Conservation (phyloP, 2,113 vertebrate species). For the Bubo bubo region DNA sequence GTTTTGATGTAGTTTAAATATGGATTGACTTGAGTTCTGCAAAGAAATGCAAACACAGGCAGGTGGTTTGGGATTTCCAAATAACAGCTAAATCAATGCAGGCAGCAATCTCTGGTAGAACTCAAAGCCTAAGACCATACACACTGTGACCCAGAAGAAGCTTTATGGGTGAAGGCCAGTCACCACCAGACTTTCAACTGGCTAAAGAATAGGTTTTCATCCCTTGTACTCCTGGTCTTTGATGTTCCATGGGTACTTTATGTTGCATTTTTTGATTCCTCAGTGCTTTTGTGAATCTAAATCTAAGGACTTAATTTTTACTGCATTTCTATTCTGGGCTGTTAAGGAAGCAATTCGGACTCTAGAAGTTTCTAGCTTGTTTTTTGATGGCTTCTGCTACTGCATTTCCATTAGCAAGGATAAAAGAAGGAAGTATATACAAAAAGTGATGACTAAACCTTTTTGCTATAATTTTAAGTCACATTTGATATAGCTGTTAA, state of each 20-base stretch:
- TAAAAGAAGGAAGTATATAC: not conserved
- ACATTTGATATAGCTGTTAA: constrained; percentile 1
- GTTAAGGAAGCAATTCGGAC: not conserved
- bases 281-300: not conserved
- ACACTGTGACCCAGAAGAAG: not conserved
- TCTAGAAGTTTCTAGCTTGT: not conserved
- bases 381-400: not conserved
- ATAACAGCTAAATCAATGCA: not conserved
- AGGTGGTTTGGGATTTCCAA: not conserved
- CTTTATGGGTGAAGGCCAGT: not conserved
- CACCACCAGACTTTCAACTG: not conserved
- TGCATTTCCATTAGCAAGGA: not conserved
- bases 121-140: not conserved
- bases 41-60: not conserved
- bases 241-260: not conserved
- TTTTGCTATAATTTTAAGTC: not conserved
- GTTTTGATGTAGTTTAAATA: not conserved
- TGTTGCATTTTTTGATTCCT: not conserved
- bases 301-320: not conserved
- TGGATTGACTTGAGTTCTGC: not conserved
- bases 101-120: not conserved
- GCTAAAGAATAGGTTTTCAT: not conserved
- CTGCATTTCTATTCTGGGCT: not conserved
- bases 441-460: constrained; percentile 9
- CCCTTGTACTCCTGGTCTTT: not conserved